Evolutionary conservation across 2,113 vertebrate species (phyloP).

Genomic region (Psilopsiagon aurifrons): DNA sequence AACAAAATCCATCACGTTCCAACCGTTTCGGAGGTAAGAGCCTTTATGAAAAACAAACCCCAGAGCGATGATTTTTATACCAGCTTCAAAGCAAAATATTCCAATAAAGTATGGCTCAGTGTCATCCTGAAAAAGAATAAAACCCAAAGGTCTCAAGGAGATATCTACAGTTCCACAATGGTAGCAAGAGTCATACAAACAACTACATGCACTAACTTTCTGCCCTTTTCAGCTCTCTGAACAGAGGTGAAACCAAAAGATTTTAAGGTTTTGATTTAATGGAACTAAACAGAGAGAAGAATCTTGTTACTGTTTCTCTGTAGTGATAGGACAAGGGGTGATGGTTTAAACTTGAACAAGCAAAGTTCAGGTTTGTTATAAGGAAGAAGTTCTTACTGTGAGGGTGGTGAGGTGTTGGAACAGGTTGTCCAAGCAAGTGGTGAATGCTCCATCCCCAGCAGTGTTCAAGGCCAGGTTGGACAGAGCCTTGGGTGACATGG

Average conservation of each 20-base stretch:
- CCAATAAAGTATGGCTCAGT: conserved; percentile 99
- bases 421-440: not conserved
- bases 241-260: not conserved
- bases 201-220: not conserved
- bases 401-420: not conserved
- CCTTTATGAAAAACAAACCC: conserved; percentile 96
- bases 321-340: not conserved
- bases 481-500: not conserved
- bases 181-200: not conserved
- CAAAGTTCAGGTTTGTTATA: not conserved
- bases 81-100: conserved; percentile 99
- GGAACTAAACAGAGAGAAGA: not conserved
- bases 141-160: not conserved
- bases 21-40: conserved; percentile 95
- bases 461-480: not conserved
- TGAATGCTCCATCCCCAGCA: not conserved
- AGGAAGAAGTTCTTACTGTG: not conserved
- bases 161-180: not conserved
- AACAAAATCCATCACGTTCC: conserved; percentile 99
- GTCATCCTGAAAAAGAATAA: conserved; percentile 82
- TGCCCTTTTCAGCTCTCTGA: not conserved
- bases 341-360: not conserved
- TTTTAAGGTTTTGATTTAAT: not conserved
- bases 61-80: conserved; percentile 97
- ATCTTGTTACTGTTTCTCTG: not conserved